These are phyloP conservation scores for Plebejus melissa DNA, from an alignment of 2,888 invertebrate genomes.

Conservation along the genomic window DNA sequence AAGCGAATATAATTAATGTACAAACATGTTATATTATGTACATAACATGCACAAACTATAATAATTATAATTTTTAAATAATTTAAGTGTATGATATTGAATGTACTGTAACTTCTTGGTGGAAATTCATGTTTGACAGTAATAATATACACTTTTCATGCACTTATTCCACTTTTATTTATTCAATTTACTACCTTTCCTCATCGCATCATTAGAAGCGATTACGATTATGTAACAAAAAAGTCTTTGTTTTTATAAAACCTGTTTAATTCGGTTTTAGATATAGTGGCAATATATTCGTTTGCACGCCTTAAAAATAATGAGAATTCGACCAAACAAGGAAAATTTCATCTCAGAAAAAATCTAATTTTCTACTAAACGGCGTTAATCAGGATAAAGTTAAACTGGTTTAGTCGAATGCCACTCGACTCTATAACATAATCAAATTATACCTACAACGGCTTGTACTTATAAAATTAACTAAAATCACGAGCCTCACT, in stretches of 20 bases:
- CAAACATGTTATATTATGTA: no score
- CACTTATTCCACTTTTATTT: no score
- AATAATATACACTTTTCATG: no score
- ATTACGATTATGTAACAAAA: not conserved
- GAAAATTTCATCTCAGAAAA: not conserved
- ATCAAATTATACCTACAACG: conserved; percentile 44
- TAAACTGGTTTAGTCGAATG: not conserved
- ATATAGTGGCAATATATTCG: not conserved
- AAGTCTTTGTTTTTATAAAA: not conserved
- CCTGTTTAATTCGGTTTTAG: no score
- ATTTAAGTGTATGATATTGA: no score
- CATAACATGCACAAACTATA: no score
- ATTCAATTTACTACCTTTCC: no score
- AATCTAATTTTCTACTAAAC: not conserved
- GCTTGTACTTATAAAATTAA: conserved; percentile 72
- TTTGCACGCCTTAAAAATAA: conserved; percentile 1
- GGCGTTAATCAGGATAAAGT: not conserved
- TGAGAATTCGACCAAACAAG: not conserved
- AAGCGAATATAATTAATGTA: not conserved
- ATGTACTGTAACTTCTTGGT: no score
- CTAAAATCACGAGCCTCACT: conserved; percentile 68
- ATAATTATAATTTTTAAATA: not conserved
- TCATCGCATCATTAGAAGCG: no score
- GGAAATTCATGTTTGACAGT: no score
- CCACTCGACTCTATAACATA: conserved; percentile 25